Base-by-base conservation (phyloP, 2,797 vertebrate species). In the Coregonus suidteri region DNA sequence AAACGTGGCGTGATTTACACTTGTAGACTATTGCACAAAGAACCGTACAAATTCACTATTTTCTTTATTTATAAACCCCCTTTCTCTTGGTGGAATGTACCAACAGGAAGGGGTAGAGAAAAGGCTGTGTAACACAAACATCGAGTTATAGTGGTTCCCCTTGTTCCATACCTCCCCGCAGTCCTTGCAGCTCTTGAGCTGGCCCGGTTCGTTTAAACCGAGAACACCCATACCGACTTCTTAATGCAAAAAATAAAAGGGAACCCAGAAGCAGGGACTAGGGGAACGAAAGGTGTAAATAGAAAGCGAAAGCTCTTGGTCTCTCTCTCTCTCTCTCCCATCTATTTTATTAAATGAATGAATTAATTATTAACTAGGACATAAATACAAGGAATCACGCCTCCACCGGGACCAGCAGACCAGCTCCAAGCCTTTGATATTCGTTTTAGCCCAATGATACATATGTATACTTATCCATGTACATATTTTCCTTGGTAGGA, bases 141-240 rank as follows among this genome's bases (percentile, higher is more conserved):
- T 73, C 35, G 75, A 76, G 74, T 82, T 84, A 87, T 82, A 89
- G 84, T 87, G 82, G 73, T 25, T 71, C 79, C 75, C 79, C 71
- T 59, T 47, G 15, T 83, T 88, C 90, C 88, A 87, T 93, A 90
- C 88, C 89, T 93, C 96, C 97, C 96, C 92, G 82, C 94, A 86
- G 89, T 91, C 88, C 88, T 79, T 87, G 91, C 86, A 85, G 90
- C 79, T 74, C 88, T 93, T 97, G 97, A 95, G 91, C 94, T 88
- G 88, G 85, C 90, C 97, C 95, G 93, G 96, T 95, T 95, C 96
- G 96, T 98, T 99, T 98, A 98, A 98, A 99, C 96, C 93, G 94
- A 96, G 97, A 97, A 97, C 96, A 96, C 96, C 94, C 97, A 95
- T 95, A 95, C 95, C 94, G 93, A 95, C 94, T 96, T 94, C 94